Evolutionary conservation across 2,888 invertebrate genomes (phyloP).

Genomic region (Yponomeuta cagnagella): DNA sequence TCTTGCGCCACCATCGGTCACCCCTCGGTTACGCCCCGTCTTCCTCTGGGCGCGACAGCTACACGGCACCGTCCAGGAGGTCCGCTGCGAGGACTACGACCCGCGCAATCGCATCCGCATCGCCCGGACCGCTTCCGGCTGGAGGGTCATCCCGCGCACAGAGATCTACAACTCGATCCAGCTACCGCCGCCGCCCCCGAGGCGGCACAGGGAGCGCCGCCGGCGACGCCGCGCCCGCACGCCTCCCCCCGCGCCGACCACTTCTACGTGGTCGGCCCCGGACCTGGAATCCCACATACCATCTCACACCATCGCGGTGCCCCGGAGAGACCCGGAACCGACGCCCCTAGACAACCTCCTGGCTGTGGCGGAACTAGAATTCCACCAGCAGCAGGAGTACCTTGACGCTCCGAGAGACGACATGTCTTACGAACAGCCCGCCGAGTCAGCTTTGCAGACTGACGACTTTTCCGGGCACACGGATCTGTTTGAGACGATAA

Average conservation of each 20-base stretch:
- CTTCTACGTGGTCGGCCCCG: conserved; percentile 24
- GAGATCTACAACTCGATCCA: conserved; percentile 75
- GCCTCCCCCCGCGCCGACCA: conserved; percentile 30
- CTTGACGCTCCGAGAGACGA: conserved; percentile 32
- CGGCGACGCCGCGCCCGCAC: conserved; percentile 29
- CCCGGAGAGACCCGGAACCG: conserved; percentile 46
- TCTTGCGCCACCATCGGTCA: conserved; percentile 54
- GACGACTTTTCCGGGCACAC: conserved; percentile 64
- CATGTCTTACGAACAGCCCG: conserved; percentile 32
- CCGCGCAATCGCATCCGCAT: conserved; percentile 88
- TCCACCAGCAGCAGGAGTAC: conserved; percentile 72
- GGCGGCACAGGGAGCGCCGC: conserved; percentile 28
- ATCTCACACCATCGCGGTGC: conserved; percentile 77
- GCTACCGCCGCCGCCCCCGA: conserved; percentile 39
- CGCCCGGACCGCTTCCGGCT: conserved; percentile 87
- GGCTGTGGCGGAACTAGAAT: conserved; percentile 79
- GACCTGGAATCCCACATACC: conserved; percentile 77
- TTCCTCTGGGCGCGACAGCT: conserved; percentile 89
- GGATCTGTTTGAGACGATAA: conserved; percentile 67
- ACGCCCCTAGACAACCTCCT: conserved; percentile 78
- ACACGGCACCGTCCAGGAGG: conserved; percentile 87
- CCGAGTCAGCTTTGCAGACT: conserved; percentile 21
- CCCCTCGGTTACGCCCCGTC: conserved; percentile 84
- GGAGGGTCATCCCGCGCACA: conserved; percentile 89
- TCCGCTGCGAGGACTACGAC: conserved; percentile 92